Evolutionary conservation across 2,888 invertebrate species (phyloP).

Genomic region (Tenthredo distinguenda): DNA sequence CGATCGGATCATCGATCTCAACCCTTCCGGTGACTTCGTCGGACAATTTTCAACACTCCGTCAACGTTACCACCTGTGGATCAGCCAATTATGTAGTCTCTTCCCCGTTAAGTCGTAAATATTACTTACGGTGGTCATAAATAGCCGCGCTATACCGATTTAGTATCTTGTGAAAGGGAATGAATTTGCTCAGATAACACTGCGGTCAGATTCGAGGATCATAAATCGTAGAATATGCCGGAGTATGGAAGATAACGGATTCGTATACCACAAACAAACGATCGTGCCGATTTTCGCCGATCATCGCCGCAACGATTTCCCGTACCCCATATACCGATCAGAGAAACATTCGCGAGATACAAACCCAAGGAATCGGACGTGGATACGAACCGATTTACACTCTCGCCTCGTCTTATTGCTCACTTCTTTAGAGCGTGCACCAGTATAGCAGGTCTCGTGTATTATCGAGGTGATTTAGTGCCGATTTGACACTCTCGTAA

Average conservation of each 20-base stretch:
- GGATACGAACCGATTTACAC: too few species aligned
- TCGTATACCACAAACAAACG: background rate
- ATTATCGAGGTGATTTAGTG: background rate
- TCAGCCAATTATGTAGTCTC: background rate
- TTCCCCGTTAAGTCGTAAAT: conserved; percentile 2
- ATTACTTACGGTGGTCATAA: background rate
- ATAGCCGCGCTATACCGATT: background rate
- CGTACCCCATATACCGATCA: too few species aligned
- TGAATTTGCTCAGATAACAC: background rate
- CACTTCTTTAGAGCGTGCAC: too few species aligned
- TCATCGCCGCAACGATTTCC: too few species aligned
- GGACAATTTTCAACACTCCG: background rate
- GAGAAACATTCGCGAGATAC: too few species aligned
- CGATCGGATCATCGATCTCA: background rate
- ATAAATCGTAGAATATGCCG: background rate
- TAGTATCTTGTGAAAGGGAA: background rate
- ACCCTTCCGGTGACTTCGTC: background rate
- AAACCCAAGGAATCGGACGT: too few species aligned
- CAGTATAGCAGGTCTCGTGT: background rate
- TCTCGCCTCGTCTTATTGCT: too few species aligned
- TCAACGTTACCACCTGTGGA: conserved; percentile 5
- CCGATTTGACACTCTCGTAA: background rate
- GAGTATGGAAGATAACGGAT: background rate
- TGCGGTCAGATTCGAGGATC: background rate
- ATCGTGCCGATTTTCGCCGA: background rate